These are phyloP conservation scores for Grapholita molesta DNA, from an alignment of 1,140 invertebrate genomes.

Conservation along the genomic window DNA sequence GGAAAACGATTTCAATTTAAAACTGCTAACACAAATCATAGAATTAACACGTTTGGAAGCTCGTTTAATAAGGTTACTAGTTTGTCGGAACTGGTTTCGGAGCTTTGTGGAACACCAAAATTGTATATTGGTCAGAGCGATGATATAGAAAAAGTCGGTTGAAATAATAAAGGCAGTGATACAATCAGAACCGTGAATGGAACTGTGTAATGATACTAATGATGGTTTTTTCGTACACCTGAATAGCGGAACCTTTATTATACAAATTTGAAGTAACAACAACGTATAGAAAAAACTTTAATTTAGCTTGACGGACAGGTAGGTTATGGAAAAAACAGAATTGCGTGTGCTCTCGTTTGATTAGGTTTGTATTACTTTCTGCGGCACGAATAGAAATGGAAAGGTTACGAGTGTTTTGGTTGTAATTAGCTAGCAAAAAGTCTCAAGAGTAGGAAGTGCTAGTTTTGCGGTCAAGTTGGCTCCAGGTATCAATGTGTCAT, in stretches of 20 bases:
- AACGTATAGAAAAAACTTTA: background rate
- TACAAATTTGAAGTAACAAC: background rate
- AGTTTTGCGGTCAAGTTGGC: background rate
- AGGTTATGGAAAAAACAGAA: slow-evolving; percentile 1
- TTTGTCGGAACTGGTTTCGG: slow-evolving; percentile 28
- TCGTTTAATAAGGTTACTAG: slow-evolving; percentile 18
- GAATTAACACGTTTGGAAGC: slow-evolving; percentile 28
- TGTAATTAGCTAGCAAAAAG: background rate
- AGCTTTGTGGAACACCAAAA: slow-evolving; percentile 32
- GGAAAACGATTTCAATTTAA: slow-evolving; percentile 27
- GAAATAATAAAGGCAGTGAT: slow-evolving; percentile 27
- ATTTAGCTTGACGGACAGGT: background rate
- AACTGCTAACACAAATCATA: slow-evolving; percentile 34
- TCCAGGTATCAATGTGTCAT: background rate
- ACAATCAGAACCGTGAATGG: slow-evolving; percentile 5
- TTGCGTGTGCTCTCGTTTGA: slow-evolving; percentile 7
- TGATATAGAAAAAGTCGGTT: slow-evolving; percentile 36
- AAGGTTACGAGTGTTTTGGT: slow-evolving; percentile 9
- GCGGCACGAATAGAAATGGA: background rate
- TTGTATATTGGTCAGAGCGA: slow-evolving; percentile 29
- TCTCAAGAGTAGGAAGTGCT: background rate
- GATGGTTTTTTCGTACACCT: background rate
- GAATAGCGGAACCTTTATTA: background rate
- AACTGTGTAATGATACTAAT: too few relatives aligned
- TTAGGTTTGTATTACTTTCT: background rate